Percentiles rank a stretch among this genome's conserved stretches.
phyloP scores from a whole-genome alignment of 2,888 invertebrate species.

The Agrilus biguttatus region DNA sequence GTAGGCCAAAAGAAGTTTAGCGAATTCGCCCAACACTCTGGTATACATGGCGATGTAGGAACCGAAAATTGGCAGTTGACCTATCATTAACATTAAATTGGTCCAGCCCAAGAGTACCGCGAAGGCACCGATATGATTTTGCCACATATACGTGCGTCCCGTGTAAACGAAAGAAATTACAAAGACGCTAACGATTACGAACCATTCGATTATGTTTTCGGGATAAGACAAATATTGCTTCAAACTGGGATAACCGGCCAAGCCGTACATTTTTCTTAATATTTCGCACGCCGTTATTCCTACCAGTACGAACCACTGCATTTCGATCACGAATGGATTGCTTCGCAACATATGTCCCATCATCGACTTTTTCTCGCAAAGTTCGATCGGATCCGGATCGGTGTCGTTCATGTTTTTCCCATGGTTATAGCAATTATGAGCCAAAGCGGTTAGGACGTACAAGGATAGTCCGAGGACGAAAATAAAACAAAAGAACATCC shows the following conservation, averaged over 20 bases:
- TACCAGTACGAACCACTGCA: conserved; percentile 72
- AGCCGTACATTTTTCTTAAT: conserved; percentile 65
- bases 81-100: conserved; percentile 82
- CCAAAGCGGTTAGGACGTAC: conserved; percentile 68
- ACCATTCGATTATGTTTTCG: conserved; percentile 80
- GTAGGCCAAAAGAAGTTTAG: conserved; percentile 72
- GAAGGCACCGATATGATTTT: conserved; percentile 76
- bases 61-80: conserved; percentile 75
- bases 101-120: conserved; percentile 79
- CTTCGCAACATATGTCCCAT: conserved; percentile 59
- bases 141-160: conserved; percentile 65
- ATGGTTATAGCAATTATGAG: conserved; percentile 74
- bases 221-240: conserved; percentile 69
- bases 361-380: conserved; percentile 66
- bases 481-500: conserved; percentile 62
- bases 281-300: conserved; percentile 69
- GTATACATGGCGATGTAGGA: conserved; percentile 87
- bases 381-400: conserved; percentile 49
- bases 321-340: conserved; percentile 63
- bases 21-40: conserved; percentile 74
- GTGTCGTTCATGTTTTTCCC: conserved; percentile 48
- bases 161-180: conserved; percentile 71
- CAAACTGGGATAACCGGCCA: conserved; percentile 69
- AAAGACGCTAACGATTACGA: conserved; percentile 71
- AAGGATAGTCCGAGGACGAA: conserved; percentile 69